Evolutionary conservation across 2,888 invertebrate species (phyloP).

Genomic region (Phytoseiulus persimilis): DNA sequence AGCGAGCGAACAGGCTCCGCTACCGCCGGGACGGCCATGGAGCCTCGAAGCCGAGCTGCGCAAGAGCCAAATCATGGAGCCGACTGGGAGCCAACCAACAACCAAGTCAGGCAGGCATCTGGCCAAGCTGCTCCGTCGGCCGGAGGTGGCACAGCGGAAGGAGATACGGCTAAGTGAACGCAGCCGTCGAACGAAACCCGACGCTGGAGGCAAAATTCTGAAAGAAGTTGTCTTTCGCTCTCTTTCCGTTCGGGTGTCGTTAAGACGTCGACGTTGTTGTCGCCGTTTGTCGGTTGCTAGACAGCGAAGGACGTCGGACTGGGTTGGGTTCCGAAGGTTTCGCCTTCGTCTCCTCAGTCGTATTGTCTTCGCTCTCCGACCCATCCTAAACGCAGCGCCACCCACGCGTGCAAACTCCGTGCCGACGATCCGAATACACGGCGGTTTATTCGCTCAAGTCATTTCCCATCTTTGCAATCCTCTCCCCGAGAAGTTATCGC

Average conservation of each 20-base stretch:
- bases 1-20: neutral
- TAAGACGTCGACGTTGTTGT: neutral
- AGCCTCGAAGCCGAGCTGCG: neutral
- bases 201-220: neutral
- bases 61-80: neutral
- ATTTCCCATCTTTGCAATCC: neutral
- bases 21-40: neutral
- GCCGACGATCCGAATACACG: neutral
- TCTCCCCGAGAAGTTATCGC: neutral
- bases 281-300: neutral
- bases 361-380: neutral
- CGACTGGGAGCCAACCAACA: neutral
- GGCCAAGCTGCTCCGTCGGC: neutral
- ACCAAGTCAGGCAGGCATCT: neutral
- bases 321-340: neutral
- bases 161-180: slow-evolving; percentile 32
- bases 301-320: neutral
- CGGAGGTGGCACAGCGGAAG: slow-evolving; percentile 21
- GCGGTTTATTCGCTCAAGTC: neutral
- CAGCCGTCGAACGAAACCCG: neutral
- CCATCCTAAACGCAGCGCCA: neutral
- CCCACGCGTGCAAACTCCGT: neutral
- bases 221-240: neutral
- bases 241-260: neutral
- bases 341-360: neutral